Conservation (phyloP, 2,888 invertebrate species). For the Amiota communis region DNA sequence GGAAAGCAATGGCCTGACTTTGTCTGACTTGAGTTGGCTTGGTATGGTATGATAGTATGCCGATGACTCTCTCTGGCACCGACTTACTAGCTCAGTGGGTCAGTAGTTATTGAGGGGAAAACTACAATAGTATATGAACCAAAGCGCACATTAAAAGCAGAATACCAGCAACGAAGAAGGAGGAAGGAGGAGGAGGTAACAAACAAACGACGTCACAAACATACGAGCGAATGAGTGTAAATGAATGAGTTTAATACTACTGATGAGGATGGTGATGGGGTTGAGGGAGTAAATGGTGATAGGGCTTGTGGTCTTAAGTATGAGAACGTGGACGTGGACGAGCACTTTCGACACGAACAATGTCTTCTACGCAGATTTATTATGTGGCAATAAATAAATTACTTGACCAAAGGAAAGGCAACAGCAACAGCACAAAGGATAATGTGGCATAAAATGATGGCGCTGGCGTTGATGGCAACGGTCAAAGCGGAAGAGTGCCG, state of each 20-base stretch:
- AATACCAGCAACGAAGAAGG: not conserved
- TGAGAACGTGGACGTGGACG: not conserved
- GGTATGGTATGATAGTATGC: not conserved
- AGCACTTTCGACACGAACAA: slow-evolving; percentile 42
- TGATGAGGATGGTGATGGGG: no score
- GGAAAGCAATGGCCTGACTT: not conserved
- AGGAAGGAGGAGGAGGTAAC: not conserved
- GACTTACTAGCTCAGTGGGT: slow-evolving; percentile 8
- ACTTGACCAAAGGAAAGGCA: slow-evolving; percentile 56
- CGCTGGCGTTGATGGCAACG: not conserved
- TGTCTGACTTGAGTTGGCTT: not conserved
- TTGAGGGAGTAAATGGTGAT: no score
- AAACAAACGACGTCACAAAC: no score
- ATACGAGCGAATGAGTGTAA: no score
- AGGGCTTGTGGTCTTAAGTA: no score
- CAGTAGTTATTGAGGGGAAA: not conserved
- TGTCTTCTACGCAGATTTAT: slow-evolving; percentile 67
- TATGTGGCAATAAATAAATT: slow-evolving; percentile 70
- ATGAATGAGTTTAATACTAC: no score
- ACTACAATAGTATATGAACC: not conserved
- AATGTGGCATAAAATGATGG: slow-evolving; percentile 11
- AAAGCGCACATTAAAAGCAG: not conserved
- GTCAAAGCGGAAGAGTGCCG: not conserved
- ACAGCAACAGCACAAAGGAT: slow-evolving; percentile 29
- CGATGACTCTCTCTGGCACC: not conserved